Evolutionary conservation across 2,888 invertebrate genomes (phyloP).

Genomic region (Pseudococcus longispinus): DNA sequence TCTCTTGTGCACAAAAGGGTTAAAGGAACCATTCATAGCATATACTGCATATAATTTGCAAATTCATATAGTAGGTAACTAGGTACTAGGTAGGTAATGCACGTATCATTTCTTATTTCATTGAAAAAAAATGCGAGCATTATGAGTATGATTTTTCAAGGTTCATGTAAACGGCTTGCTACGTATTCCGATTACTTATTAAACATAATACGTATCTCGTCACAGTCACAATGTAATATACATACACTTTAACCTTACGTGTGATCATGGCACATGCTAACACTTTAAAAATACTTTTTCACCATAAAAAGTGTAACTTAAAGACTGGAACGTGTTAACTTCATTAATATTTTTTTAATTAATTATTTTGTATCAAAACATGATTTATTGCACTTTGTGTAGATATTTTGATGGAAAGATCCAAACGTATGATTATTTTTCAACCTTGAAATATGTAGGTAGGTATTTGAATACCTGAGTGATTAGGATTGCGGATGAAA

Average conservation of each 20-base stretch:
- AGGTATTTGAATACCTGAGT: too few relatives aligned
- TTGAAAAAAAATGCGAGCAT: not conserved
- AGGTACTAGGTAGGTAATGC: too few relatives aligned
- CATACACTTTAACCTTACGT: not conserved
- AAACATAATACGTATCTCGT: not conserved
- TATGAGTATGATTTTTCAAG: not conserved
- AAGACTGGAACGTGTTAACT: not conserved
- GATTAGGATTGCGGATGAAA: not conserved
- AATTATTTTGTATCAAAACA: not conserved
- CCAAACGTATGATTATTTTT: not conserved
- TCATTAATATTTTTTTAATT: not conserved
- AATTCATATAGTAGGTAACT: not conserved
- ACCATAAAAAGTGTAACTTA: too few relatives aligned
- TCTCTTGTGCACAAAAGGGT: too few relatives aligned
- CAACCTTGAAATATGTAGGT: not conserved
- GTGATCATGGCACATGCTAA: not conserved
- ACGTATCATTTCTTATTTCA: not conserved
- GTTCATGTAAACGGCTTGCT: not conserved
- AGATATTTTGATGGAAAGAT: not conserved
- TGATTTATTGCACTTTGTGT: not conserved
- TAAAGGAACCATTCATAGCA: too few relatives aligned
- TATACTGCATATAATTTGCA: not conserved
- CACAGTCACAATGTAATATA: not conserved
- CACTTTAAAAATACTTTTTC: too few relatives aligned
- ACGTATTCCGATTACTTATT: not conserved